A percentile compares a stretch with the other conserved stretches of the same genome.
phyloP scores from a whole-genome alignment of 2,888 invertebrate genomes.

The Steinernema hermaphroditum region DNA sequence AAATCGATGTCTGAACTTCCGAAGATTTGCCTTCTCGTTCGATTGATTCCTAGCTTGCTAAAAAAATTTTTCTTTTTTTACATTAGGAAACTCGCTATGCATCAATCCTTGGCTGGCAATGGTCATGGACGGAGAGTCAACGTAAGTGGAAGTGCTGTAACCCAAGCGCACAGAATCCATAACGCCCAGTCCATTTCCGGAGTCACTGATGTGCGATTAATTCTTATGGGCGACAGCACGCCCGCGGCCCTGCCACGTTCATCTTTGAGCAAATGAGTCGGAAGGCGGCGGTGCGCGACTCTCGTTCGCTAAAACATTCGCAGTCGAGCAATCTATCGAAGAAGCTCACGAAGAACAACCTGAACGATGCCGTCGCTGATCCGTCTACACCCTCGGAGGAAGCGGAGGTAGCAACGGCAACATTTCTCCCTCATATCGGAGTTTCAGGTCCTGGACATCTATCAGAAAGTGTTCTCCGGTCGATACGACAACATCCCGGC shows the following conservation, averaged over 20 bases:
- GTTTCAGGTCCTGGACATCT: conserved; percentile 44
- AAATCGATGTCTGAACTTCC: too few relatives aligned
- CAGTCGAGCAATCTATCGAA: neutral
- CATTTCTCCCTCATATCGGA: neutral
- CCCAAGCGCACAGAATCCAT: too few relatives aligned
- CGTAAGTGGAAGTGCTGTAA: too few relatives aligned
- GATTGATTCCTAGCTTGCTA: too few relatives aligned
- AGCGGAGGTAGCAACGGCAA: neutral
- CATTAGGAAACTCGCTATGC: too few relatives aligned
- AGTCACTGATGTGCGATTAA: neutral
- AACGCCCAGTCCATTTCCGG: neutral
- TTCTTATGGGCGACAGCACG: too few relatives aligned
- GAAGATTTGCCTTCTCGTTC: too few relatives aligned
- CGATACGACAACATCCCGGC: conserved; percentile 85
- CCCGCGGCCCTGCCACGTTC: neutral
- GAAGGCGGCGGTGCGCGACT: neutral
- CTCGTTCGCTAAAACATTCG: neutral
- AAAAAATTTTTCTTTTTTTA: too few relatives aligned
- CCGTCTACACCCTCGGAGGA: neutral
- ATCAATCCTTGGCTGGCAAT: too few relatives aligned
- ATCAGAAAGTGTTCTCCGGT: conserved; percentile 87
- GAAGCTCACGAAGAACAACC: neutral
- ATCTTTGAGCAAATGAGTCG: neutral
- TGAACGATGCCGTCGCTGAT: neutral
- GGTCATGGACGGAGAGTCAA: too few relatives aligned